Conservation (phyloP, 2,888 invertebrate species). For the Choristoneura rosaceana region DNA sequence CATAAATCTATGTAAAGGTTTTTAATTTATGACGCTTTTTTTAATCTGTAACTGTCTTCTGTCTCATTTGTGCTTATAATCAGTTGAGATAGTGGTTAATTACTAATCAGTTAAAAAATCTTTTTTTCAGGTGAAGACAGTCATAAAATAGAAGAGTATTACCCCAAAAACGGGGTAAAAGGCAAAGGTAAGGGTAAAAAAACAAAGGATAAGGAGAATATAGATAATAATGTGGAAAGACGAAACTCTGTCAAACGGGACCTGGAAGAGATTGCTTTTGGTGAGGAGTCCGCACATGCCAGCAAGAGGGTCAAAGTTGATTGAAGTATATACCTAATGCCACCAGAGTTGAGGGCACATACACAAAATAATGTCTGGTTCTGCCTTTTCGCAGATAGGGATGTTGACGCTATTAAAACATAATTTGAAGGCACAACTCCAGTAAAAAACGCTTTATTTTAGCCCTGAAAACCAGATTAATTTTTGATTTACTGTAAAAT, state of each 20-base stretch:
- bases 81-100: no score
- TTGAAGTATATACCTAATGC: slow-evolving; percentile 10
- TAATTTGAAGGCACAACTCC: no score
- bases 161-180: slow-evolving; percentile 55
- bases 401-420: not conserved
- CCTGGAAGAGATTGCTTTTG: slow-evolving; percentile 52
- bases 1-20: no score
- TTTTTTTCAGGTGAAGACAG: slow-evolving; percentile 59
- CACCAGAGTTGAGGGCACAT: no score
- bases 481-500: no score
- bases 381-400: no score
- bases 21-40: no score
- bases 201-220: slow-evolving; percentile 59
- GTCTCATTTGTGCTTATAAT: not conserved
- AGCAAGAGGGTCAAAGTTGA: slow-evolving; percentile 64
- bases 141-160: slow-evolving; percentile 77
- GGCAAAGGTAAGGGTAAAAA: slow-evolving; percentile 63
- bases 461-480: no score
- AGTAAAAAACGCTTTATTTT: no score
- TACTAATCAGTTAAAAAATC: no score
- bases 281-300: slow-evolving; percentile 48
- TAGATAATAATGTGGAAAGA: slow-evolving; percentile 47
- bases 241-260: slow-evolving; percentile 52
- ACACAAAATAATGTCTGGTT: no score
- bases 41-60: not conserved